Conservation (phyloP, 2,113 vertebrate genomes). For the Pelecanus crispus region DNA sequence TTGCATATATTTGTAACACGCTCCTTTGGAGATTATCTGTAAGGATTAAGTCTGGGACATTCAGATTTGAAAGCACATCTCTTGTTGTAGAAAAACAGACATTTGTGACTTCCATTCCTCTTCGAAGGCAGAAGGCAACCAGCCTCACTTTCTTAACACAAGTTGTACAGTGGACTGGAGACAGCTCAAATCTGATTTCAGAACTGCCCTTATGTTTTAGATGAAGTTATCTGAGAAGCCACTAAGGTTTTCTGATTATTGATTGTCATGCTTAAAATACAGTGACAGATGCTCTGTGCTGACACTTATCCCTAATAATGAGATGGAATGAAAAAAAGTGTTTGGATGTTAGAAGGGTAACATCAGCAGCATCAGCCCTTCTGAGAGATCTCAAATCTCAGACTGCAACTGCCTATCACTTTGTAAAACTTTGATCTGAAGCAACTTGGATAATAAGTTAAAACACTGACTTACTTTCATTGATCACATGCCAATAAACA, state of each 20-base stretch:
- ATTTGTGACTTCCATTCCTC: neutral
- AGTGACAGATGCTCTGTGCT: neutral
- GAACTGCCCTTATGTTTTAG: neutral
- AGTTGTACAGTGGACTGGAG: neutral
- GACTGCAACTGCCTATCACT: neutral
- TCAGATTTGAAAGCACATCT: neutral
- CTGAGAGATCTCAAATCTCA: neutral
- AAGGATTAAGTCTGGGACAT: neutral
- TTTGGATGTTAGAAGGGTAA: neutral
- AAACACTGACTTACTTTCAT: neutral
- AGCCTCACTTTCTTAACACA: neutral
- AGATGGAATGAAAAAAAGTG: neutral
- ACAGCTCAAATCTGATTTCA: neutral
- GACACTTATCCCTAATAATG: neutral
- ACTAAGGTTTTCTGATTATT: neutral
- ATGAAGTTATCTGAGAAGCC: neutral
- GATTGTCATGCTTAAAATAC: neutral
- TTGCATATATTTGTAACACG: neutral
- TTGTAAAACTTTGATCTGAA: neutral
- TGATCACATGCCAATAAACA: neutral
- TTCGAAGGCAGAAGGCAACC: neutral
- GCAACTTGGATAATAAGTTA: neutral
- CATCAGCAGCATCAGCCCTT: neutral
- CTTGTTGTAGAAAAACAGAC: neutral
- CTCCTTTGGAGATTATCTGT: neutral